phyloP scores from a whole-genome alignment of 2,888 invertebrate species.

The Phorcus lineatus region DNA sequence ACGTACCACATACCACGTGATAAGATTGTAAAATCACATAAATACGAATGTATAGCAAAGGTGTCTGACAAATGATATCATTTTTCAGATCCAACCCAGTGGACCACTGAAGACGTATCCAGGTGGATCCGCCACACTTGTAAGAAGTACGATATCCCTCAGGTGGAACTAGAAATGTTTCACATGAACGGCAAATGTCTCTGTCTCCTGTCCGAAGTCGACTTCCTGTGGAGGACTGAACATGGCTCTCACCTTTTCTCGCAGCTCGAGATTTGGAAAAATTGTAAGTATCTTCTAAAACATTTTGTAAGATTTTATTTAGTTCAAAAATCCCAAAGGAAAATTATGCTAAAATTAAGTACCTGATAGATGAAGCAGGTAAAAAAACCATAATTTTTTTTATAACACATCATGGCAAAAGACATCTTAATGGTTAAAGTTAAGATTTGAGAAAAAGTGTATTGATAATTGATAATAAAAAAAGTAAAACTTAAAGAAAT shows the following conservation, averaged over 20 bases:
- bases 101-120: conserved; percentile 85
- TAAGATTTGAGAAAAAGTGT: too few relatives aligned
- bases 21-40: too few relatives aligned
- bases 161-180: conserved; percentile 88
- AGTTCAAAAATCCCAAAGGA: too few relatives aligned
- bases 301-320: too few relatives aligned
- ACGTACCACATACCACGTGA: too few relatives aligned
- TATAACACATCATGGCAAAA: too few relatives aligned
- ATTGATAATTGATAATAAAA: too few relatives aligned
- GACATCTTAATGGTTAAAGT: too few relatives aligned
- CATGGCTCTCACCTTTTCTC: conserved; percentile 83
- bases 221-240: conserved; percentile 80
- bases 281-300: conserved; percentile 75
- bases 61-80: not conserved
- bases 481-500: too few relatives aligned
- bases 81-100: conserved; percentile 87
- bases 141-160: conserved; percentile 80
- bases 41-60: not conserved
- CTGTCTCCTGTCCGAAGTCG: conserved; percentile 87
- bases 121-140: conserved; percentile 93
- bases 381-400: too few relatives aligned
- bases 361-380: too few relatives aligned
- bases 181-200: conserved; percentile 82
- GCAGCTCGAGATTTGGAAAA: conserved; percentile 93
- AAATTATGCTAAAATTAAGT: too few relatives aligned